Evolutionary conservation across 1,140 invertebrate species (phyloP), one percentile per base, ranked within the genome.

Genomic region (Megathymus violae): DNA sequence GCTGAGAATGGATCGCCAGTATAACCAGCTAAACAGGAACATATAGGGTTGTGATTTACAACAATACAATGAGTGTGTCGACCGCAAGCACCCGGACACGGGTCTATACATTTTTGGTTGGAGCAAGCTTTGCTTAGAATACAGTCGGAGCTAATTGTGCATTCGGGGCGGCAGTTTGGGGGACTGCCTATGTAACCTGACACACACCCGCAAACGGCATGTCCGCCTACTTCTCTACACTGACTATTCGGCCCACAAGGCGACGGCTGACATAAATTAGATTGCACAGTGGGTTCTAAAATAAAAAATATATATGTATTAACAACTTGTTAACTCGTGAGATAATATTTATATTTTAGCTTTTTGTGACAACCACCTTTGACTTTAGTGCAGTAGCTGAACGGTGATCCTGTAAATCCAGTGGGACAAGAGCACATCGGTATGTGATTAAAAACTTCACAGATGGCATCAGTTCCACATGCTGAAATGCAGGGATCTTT

Each of bases 1-100:
- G 93, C 93, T 68, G 93, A 94, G 82, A 96, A 96, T 3, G 96
- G 96, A 93, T 97, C 96, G 11, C 96, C 96, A 16, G 95, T 96
- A 76, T 94, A 94, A 13, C 94, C 95, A 43, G 95, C 93, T 34
- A 93, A 88, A 79, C 96, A 97, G 62, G 94, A 95, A 71, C 96
- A 97, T 58, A 96, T 96, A 1, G 96, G 95, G 43, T 94, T 95
- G 74, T 97, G 96, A 71, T 96, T 96, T 27, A 96, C 94, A 1
- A 96, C 95, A 91, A 96, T 94, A 77, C 96, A 97, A 34, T 94
- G 91, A 15, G 96, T 96, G 43, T 95, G 94, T 1, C 94, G 82
- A 3, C 96, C 97, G 76, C 96, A 97, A 10, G 95, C 94, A 4
- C 93, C 94, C n/a, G 91, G 91, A 78, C 96, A 97, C 11, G 96